Conservation (phyloP, 2,888 invertebrate species). For the Aricia artaxerxes region DNA sequence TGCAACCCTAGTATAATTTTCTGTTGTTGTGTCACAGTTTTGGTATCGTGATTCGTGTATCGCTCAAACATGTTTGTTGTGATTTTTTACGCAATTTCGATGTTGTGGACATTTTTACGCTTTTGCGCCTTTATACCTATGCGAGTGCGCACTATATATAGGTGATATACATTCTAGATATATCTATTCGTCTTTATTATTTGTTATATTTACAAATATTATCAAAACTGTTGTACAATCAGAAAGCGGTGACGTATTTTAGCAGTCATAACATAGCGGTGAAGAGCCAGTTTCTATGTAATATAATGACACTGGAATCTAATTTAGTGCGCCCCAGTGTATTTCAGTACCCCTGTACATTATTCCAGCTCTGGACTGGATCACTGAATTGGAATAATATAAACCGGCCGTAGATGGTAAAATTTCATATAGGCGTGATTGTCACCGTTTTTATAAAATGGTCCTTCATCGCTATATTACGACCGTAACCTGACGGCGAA, state of each 20-base stretch:
- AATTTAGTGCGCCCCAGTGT: too few species aligned
- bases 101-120: constrained; percentile 73
- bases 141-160: constrained; percentile 30
- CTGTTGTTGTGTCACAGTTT: constrained; percentile 43
- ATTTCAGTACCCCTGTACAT: too few species aligned
- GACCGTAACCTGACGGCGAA: not conserved
- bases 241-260: not conserved
- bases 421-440: too few species aligned
- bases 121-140: constrained; percentile 69
- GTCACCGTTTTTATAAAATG: not conserved
- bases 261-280: not conserved
- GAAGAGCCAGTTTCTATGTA: not conserved
- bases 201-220: constrained; percentile 11
- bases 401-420: too few species aligned
- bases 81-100: constrained; percentile 66
- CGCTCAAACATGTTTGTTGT: constrained; percentile 61
- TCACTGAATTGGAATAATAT: too few species aligned
- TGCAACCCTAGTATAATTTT: not conserved
- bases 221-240: not conserved
- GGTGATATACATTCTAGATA: constrained; percentile 27
- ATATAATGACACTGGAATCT: not conserved
- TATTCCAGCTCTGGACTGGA: too few species aligned
- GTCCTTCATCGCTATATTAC: not conserved
- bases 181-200: constrained; percentile 8
- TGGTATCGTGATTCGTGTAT: constrained; percentile 43